These are phyloP conservation scores for Eulemur rufifrons DNA, from an alignment of 2,113 vertebrate species.

Conservation along the genomic window DNA sequence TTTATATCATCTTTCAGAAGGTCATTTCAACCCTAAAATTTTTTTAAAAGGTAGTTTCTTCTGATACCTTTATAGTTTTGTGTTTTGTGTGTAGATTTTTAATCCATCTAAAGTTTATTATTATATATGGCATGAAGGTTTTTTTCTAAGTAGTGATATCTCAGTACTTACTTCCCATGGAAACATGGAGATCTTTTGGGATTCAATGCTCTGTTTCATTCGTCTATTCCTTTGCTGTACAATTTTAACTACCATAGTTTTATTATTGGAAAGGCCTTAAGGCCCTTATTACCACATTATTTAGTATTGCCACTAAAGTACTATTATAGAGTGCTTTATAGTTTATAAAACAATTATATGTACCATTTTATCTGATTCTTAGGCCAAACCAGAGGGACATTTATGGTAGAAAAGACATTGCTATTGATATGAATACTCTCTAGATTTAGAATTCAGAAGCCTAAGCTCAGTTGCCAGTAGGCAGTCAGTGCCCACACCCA, in stretches of 20 bases:
- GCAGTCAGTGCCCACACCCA: background rate
- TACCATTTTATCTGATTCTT: background rate
- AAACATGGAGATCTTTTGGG: background rate
- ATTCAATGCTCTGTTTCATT: background rate
- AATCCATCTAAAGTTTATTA: background rate
- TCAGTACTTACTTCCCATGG: background rate
- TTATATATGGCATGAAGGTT: background rate
- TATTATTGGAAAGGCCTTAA: background rate
- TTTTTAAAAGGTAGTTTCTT: background rate
- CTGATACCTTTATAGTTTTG: background rate
- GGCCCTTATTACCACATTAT: background rate
- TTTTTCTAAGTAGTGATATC: background rate
- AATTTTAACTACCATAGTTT: background rate
- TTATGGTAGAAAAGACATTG: slow-evolving; percentile 1
- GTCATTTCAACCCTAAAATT: background rate
- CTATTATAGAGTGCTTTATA: background rate
- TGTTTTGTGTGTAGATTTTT: background rate
- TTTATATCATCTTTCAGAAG: background rate
- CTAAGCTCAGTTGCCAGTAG: background rate
- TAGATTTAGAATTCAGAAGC: background rate
- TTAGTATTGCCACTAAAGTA: background rate
- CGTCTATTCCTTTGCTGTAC: background rate
- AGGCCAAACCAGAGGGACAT: background rate
- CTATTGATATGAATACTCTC: background rate
- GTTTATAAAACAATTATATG: background rate